Conservation (phyloP, 2,113 vertebrate genomes). For the Delphinapterus leucas region DNA sequence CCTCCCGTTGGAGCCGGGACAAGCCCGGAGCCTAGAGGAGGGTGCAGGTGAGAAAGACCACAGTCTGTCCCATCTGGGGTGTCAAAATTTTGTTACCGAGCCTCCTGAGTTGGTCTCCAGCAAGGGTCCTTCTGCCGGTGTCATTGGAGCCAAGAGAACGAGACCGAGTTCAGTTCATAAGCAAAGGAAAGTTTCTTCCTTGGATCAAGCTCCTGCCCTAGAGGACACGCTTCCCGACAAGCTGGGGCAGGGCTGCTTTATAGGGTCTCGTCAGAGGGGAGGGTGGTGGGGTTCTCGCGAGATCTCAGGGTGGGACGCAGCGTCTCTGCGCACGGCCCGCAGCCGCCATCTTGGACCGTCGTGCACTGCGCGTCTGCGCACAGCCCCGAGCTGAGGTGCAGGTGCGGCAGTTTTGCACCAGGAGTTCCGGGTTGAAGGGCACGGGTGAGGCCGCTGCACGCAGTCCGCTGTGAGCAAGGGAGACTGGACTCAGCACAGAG, state of each 20-base stretch:
- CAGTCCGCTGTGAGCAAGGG: neutral
- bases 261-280: neutral
- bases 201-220: too few relatives aligned
- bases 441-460: accelerated
- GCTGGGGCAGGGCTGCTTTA: too few relatives aligned
- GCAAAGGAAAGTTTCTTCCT: too few relatives aligned
- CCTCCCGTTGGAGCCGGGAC: neutral
- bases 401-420: too few relatives aligned
- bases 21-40: neutral
- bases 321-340: neutral
- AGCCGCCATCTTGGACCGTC: neutral
- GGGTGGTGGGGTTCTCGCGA: accelerated
- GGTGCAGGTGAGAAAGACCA: neutral
- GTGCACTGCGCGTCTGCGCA: too few relatives aligned
- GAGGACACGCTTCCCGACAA: too few relatives aligned
- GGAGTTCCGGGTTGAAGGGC: neutral
- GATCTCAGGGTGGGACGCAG: neutral
- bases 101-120: neutral
- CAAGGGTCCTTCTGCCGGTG: neutral
- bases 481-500: neutral
- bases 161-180: too few relatives aligned
- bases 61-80: neutral
- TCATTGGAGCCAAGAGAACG: too few relatives aligned
- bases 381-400: accelerated
- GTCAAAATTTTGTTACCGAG: neutral